Base-by-base conservation (phyloP, 2,797 vertebrate species). In the Melanotaenia maccullochi region DNA sequence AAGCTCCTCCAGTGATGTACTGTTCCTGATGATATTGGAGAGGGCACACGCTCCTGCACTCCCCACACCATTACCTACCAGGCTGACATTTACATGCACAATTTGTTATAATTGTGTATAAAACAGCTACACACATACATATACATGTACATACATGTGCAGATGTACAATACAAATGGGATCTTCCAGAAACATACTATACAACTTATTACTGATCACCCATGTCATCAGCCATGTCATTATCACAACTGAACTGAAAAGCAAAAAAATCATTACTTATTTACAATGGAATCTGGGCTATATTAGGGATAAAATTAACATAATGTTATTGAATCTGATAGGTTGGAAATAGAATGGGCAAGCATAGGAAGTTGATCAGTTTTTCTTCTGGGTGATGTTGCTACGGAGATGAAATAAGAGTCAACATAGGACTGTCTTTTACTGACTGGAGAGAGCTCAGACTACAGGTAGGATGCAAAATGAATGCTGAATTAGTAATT, bases 51-150 rank as follows among this genome's bases (percentile, higher is more conserved):
- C 95, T 68, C 96, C 96, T 54, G 28, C 24, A 52, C 64, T 93
- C 56, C 96, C 95, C 0, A 97, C 93, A 60, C 85, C 82, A 79
- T 97, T 97, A 57, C 91, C 95, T 28, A 96, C 96, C 77, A 97
- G 87, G 82, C 96, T 97, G 78, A 7, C 69, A 32, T 59, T 47
- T 11, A 62, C 7, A 84, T 54, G 4, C 12, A 32, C 32, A 32
- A 47, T 60, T 14, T 30, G 64, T 65, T 2, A 25, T 0, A 71
- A n/a, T 69, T 55, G n/a, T 28, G 22, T 16, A 61, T 11, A 64
- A 72, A 1, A 2, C 33, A 30, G 2, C 22, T 51, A 3, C n/a
- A 52, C 47, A 12, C 2, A 70, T n/a, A n/a, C n/a, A n/a, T n/a
- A n/a, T n/a, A n/a, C n/a, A n/a, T n/a, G n/a, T n/a, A n/a, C n/a